Conservation (phyloP, 2,797 vertebrate genomes). For the Capromys pilorides region DNA sequence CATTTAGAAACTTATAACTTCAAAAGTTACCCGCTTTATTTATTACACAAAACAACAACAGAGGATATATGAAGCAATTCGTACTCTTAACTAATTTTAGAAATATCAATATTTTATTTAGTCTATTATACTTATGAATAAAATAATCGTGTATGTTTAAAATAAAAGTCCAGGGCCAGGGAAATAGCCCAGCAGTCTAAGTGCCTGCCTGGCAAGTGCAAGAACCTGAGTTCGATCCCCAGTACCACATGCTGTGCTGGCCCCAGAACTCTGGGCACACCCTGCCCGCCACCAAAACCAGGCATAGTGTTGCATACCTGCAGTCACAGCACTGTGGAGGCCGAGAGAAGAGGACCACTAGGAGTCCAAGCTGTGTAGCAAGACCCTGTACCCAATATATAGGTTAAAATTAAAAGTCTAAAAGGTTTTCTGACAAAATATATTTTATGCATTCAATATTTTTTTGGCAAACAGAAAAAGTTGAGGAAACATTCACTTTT, state of each 20-base stretch:
- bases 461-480: background rate
- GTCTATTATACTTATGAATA: constrained; percentile 52
- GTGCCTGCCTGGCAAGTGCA: too few species aligned
- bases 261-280: too few species aligned
- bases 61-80: background rate
- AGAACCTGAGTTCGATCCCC: too few species aligned
- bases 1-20: constrained; percentile 45
- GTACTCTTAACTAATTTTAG: constrained; percentile 54
- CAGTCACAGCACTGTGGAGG: too few species aligned
- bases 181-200: too few species aligned
- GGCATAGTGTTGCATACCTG: too few species aligned
- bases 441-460: constrained; percentile 6
- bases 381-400: too few species aligned
- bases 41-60: constrained; percentile 5
- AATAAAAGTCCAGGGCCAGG: constrained; percentile 48
- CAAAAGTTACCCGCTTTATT: constrained; percentile 39
- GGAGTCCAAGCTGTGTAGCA: too few species aligned
- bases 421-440: constrained; percentile 15
- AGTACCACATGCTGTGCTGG: too few species aligned
- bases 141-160: constrained; percentile 36
- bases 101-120: constrained; percentile 48
- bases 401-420: constrained; percentile 61
- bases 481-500: background rate
- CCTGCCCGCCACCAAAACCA: too few species aligned
- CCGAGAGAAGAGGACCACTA: too few species aligned